Conservation (phyloP, 1,140 invertebrate genomes). For the Mylabris phalerata region DNA sequence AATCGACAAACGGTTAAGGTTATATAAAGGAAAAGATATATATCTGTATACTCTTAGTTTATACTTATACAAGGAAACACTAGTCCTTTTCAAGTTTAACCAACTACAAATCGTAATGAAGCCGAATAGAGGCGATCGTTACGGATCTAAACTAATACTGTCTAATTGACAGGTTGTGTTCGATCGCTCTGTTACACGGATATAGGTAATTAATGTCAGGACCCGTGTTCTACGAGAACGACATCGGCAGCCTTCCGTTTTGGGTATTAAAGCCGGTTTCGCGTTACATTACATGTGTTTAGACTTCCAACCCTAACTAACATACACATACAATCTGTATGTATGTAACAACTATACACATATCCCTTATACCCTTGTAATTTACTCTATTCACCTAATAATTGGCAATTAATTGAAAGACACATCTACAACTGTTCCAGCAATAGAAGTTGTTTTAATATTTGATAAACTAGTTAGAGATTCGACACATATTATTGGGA, state of each 20-base stretch:
- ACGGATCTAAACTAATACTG: conserved; percentile 34
- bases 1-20: too few species aligned
- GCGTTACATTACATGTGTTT: conserved; percentile 38
- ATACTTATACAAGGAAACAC: too few species aligned
- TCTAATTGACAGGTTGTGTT: conserved; percentile 44
- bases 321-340: neutral
- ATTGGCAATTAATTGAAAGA: too few species aligned
- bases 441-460: neutral
- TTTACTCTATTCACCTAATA: conserved; percentile 1
- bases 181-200: conserved; percentile 41
- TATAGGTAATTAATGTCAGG: conserved; percentile 44
- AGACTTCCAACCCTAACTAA: conserved; percentile 5
- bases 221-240: conserved; percentile 35
- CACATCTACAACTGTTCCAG: too few species aligned
- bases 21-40: too few species aligned
- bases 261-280: conserved; percentile 25
- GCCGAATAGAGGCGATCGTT: neutral
- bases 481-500: too few species aligned
- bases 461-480: neutral
- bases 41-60: too few species aligned
- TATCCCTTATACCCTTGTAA: neutral
- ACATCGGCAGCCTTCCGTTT: conserved; percentile 17
- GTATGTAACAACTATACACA: too few species aligned
- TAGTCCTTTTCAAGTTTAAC: too few species aligned
- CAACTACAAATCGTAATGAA: too few species aligned